These are phyloP conservation scores for Rhabdornis inornatus DNA, from an alignment of 2,113 vertebrate species.

Conservation along the genomic window DNA sequence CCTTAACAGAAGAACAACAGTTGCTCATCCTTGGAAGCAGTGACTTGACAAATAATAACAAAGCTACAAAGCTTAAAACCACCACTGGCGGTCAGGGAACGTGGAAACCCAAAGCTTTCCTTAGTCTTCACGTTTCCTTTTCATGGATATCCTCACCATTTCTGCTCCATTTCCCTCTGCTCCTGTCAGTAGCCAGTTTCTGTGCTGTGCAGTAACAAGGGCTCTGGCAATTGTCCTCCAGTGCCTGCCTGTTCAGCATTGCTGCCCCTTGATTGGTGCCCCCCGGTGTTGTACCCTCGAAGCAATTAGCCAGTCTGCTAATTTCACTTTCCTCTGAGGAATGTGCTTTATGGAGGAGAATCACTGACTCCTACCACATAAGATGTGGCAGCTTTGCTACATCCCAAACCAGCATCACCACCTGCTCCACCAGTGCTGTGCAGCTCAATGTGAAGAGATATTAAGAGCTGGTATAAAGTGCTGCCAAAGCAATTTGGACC, in stretches of 20 bases:
- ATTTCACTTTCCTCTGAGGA: slow-evolving; percentile 8
- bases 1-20: background rate
- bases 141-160: background rate
- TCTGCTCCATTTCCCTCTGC: background rate
- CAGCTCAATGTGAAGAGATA: background rate
- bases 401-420: slow-evolving; percentile 39
- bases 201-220: background rate
- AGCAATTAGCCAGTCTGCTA: slow-evolving; percentile 32
- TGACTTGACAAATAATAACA: background rate
- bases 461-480: background rate
- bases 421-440: slow-evolving; percentile 34
- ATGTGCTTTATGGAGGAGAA: background rate
- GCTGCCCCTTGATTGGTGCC: slow-evolving; percentile 32
- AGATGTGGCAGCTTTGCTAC: slow-evolving; percentile 9
- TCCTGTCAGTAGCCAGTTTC: background rate
- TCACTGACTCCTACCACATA: background rate
- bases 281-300: background rate
- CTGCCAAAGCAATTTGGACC: slow-evolving; percentile 51
- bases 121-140: background rate
- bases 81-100: background rate
- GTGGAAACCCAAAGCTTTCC: background rate
- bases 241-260: slow-evolving; percentile 8
- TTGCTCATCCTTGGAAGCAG: background rate
- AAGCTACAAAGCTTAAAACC: background rate
- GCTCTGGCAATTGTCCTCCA: background rate